Conservation (phyloP, 2,888 invertebrate species). For the Lamellibrachia columna region DNA sequence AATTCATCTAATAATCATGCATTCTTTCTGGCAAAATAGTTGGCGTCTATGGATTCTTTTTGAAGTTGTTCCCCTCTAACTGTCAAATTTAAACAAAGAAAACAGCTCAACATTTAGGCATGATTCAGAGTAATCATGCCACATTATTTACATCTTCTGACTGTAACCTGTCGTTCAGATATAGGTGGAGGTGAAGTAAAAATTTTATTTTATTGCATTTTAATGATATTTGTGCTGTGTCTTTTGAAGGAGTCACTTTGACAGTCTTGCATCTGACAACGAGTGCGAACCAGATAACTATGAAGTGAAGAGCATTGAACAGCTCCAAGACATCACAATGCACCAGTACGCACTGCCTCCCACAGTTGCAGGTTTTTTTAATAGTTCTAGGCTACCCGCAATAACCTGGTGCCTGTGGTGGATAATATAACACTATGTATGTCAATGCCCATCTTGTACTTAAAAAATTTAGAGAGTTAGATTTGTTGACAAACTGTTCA, state of each 20-base stretch:
- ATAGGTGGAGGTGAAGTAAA: not conserved
- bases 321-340: slow-evolving; percentile 5
- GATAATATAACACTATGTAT: no score
- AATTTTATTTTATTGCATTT: not conserved
- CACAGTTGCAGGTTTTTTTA: not conserved
- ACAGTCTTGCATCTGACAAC: not conserved
- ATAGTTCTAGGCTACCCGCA: no score
- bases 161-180: not conserved
- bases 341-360: not conserved
- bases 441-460: no score
- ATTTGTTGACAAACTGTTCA: no score
- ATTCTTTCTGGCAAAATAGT: no score
- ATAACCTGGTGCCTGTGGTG: no score
- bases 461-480: no score
- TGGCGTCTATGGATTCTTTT: no score
- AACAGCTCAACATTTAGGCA: not conserved
- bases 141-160: no score
- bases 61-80: no score
- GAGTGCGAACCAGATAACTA: slow-evolving; percentile 19
- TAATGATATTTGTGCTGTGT: not conserved
- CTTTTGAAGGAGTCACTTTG: slow-evolving; percentile 12
- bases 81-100: not conserved
- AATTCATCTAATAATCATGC: no score
- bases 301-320: not conserved
- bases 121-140: no score